Percentiles rank a stretch among this genome's conserved stretches.
phyloP scores from a whole-genome alignment of 1,140 invertebrate species.

The Drosophila kepulauana region DNA sequence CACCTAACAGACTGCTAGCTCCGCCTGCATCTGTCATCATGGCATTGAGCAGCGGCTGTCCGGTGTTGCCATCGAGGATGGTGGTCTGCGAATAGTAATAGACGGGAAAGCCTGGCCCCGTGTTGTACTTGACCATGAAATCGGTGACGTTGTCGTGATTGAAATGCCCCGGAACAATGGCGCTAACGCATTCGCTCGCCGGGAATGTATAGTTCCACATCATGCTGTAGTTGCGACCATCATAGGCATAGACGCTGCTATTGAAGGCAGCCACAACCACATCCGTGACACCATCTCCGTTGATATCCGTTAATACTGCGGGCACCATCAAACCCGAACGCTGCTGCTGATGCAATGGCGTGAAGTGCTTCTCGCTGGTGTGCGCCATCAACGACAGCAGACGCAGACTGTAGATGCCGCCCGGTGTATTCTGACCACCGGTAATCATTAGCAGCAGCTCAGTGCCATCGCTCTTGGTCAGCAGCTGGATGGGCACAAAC shows the following conservation, averaged over 20 bases:
- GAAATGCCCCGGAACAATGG: slow-evolving; percentile 93
- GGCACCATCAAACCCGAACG: slow-evolving; percentile 87
- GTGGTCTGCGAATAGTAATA: slow-evolving; percentile 92
- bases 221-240: slow-evolving; percentile 88
- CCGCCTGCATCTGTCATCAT: slow-evolving; percentile 90
- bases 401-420: slow-evolving; percentile 90
- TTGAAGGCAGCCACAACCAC: slow-evolving; percentile 91
- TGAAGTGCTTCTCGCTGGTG: slow-evolving; percentile 82
- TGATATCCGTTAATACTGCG: slow-evolving; percentile 91
- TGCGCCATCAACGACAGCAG: slow-evolving; percentile 85
- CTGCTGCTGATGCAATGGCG: slow-evolving; percentile 65
- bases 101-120: slow-evolving; percentile 90
- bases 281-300: slow-evolving; percentile 90
- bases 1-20: slow-evolving; percentile 85
- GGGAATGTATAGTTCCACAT: slow-evolving; percentile 91
- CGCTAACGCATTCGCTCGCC: slow-evolving; percentile 88
- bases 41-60: slow-evolving; percentile 87
- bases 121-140: slow-evolving; percentile 92
- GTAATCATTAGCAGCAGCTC: slow-evolving; percentile 88
- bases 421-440: slow-evolving; percentile 90
- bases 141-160: slow-evolving; percentile 93
- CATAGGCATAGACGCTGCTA: slow-evolving; percentile 90
- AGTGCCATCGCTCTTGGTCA: slow-evolving; percentile 76
- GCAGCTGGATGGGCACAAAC: slow-evolving; percentile 87
- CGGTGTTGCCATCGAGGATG: slow-evolving; percentile 89